Evolutionary conservation across 2,888 invertebrate genomes (phyloP).

Genomic region (Gasteruption jaculator): DNA sequence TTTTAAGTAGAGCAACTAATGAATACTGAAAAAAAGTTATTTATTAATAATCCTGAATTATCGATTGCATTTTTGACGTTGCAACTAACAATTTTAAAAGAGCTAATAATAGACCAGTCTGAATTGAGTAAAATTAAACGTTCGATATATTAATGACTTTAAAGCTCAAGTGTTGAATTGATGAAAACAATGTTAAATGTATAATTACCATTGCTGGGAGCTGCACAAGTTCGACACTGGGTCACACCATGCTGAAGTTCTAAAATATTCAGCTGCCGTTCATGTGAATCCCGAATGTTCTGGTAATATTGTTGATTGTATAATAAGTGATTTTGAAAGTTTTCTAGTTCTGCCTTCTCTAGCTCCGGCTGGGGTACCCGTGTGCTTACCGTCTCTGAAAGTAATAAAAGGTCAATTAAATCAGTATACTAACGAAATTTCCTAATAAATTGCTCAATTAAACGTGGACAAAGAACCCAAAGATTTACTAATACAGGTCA

Average conservation of each 20-base stretch:
- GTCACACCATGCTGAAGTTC: constrained; percentile 36
- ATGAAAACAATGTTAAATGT: no score
- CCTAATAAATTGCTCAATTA: neutral
- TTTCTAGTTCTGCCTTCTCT: constrained; percentile 13
- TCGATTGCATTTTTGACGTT: no score
- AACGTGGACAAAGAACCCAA: neutral
- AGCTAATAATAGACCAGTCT: no score
- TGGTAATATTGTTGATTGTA: constrained; percentile 21
- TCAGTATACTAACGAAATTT: no score
- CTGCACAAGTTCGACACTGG: constrained; percentile 26
- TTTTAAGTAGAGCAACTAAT: no score
- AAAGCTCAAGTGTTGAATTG: no score
- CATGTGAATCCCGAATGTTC: constrained; percentile 16
- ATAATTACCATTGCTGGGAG: constrained; percentile 38
- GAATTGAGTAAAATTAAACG: no score
- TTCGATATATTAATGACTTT: no score
- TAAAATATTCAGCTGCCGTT: constrained; percentile 21
- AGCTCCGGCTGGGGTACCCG: constrained; percentile 17
- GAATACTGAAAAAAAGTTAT: no score
- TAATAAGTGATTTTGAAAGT: constrained; percentile 18
- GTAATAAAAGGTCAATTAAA: constrained; percentile 14
- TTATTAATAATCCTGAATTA: no score
- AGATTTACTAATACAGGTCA: neutral
- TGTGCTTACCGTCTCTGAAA: constrained; percentile 28
- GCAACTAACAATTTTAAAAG: no score